Conservation (phyloP, 2,888 invertebrate genomes). For the Hypselothyrea guttata region DNA sequence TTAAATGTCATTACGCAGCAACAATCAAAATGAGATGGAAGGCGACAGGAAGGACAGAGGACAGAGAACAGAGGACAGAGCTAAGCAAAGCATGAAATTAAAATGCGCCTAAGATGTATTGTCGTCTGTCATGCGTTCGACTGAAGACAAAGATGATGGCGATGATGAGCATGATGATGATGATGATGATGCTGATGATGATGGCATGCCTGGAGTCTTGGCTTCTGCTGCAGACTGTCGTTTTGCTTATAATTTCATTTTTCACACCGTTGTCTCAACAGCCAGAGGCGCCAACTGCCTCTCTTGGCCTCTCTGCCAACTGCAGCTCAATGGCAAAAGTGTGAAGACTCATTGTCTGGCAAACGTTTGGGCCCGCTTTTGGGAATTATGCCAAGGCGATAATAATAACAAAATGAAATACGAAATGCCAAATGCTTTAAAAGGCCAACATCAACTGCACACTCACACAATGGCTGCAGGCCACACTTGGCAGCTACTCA, state of each 20-base stretch:
- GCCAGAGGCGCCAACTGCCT: slow-evolving; percentile 37
- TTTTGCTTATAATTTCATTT: slow-evolving; percentile 76
- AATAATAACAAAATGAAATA: slow-evolving; percentile 70
- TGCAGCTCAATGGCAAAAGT: slow-evolving; percentile 53
- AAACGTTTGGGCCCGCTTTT: slow-evolving; percentile 40
- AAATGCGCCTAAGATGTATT: slow-evolving; percentile 80
- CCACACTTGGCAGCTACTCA: slow-evolving; percentile 18
- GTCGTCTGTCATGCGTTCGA: slow-evolving; percentile 64
- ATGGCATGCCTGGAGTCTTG: no score
- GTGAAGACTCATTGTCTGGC: slow-evolving; percentile 54
- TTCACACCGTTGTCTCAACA: slow-evolving; percentile 68
- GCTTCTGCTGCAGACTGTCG: slow-evolving; percentile 35
- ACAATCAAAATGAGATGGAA: slow-evolving; percentile 62
- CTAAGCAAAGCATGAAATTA: slow-evolving; percentile 81
- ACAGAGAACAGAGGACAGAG: not conserved
- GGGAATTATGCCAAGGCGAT: slow-evolving; percentile 71
- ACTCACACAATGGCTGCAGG: slow-evolving; percentile 7
- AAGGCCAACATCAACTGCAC: slow-evolving; percentile 8
- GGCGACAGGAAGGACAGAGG: not conserved
- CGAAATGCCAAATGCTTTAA: no score
- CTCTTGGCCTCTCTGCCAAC: slow-evolving; percentile 1
- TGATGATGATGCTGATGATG: slow-evolving; percentile 13
- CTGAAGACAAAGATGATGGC: slow-evolving; percentile 44
- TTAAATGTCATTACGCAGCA: slow-evolving; percentile 78
- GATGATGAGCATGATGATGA: slow-evolving; percentile 12